Evolutionary conservation across 2,113 vertebrate species (phyloP).

Genomic region (Callionymus lyra): DNA sequence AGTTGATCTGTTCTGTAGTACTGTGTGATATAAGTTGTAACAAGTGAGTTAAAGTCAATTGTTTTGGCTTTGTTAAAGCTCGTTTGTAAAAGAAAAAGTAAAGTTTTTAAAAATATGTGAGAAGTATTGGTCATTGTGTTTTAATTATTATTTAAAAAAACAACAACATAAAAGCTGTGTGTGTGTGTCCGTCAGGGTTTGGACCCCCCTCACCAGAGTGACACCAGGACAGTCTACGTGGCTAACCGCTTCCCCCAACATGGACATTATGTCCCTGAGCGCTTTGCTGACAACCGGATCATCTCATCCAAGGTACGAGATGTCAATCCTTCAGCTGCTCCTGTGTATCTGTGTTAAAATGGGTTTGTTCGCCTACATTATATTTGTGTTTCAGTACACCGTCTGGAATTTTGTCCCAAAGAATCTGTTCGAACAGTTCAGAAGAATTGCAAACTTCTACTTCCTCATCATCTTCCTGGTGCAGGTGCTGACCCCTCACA

Average conservation of each 20-base stretch:
- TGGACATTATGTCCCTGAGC: constrained; percentile 89
- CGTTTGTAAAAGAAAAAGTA: too few relatives aligned
- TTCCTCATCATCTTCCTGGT: constrained; percentile 99
- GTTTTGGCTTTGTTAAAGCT: too few relatives aligned
- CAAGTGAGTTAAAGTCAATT: too few relatives aligned
- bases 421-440: constrained; percentile 98
- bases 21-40: too few relatives aligned
- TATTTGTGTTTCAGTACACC: constrained; percentile 75
- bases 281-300: constrained; percentile 95
- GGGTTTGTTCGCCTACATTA: background rate
- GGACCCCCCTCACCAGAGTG: constrained; percentile 95
- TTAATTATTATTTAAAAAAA: too few relatives aligned
- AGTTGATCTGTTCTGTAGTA: too few relatives aligned
- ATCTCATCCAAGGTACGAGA: constrained; percentile 88
- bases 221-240: constrained; percentile 93
- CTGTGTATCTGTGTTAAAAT: background rate
- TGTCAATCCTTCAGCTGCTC: background rate
- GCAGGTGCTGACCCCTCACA: constrained; percentile 71
- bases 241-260: constrained; percentile 91
- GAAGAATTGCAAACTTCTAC: constrained; percentile 98
- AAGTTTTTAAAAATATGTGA: too few relatives aligned
- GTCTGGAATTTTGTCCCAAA: constrained; percentile 98
- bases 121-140: too few relatives aligned
- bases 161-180: too few relatives aligned
- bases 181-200: constrained; percentile 70